Percentiles rank a stretch among this genome's conserved stretches.
These are phyloP conservation scores for Drosophila trapezifrons DNA, from an alignment of 1,140 invertebrate genomes.

Conservation along the genomic window DNA sequence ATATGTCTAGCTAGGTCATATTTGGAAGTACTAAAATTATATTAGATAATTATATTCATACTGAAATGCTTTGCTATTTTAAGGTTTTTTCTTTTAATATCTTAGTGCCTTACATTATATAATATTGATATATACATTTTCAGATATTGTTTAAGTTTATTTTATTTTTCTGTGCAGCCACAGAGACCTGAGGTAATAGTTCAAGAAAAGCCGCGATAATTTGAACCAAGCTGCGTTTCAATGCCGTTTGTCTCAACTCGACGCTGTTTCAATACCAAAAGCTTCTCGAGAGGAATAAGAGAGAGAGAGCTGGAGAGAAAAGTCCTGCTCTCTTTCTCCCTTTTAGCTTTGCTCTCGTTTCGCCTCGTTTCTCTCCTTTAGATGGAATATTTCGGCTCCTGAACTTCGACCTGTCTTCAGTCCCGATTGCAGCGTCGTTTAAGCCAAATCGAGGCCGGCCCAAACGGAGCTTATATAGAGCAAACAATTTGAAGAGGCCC, in stretches of 20 bases:
- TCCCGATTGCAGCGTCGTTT: conserved; percentile 27
- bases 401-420: conserved; percentile 19
- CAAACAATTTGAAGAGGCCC: conserved; percentile 4
- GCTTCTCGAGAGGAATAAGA: conserved; percentile 6
- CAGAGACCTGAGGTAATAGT: not conserved
- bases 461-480: not conserved
- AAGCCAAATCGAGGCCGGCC: conserved; percentile 6
- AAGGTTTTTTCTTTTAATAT: too few species aligned
- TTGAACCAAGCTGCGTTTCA: conserved; percentile 27
- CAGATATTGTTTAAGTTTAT: too few species aligned
- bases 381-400: not conserved
- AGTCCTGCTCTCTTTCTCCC: not conserved
- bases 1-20: too few species aligned
- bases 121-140: too few species aligned
- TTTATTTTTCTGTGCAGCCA: not conserved
- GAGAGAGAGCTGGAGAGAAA: conserved; percentile 5
- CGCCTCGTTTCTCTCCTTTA: not conserved
- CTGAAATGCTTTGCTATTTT: too few species aligned
- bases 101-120: too few species aligned
- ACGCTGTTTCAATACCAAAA: conserved; percentile 25
- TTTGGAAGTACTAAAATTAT: too few species aligned
- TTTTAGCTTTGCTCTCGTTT: conserved; percentile 22
- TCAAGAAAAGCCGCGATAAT: conserved; percentile 34
- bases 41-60: too few species aligned
- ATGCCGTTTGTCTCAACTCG: conserved; percentile 36